These are phyloP conservation scores for Physella acuta DNA, from an alignment of 1,140 invertebrate genomes.

Conservation along the genomic window DNA sequence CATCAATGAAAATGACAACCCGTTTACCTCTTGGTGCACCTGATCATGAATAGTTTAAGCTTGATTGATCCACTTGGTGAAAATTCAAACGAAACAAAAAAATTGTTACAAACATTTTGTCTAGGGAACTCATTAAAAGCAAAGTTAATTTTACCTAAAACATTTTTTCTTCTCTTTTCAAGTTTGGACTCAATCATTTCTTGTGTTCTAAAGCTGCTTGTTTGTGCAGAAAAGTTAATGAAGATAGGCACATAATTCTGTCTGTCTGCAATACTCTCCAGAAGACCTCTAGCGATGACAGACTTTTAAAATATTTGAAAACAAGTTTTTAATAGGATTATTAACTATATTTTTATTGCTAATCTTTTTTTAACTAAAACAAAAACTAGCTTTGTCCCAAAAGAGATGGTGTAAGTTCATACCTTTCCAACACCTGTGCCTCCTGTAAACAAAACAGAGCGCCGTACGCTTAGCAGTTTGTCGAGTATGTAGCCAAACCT, in stretches of 20 bases:
- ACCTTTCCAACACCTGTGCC: slow-evolving; percentile 72
- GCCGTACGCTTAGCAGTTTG: slow-evolving; percentile 70
- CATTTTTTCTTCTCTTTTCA: slow-evolving; percentile 60
- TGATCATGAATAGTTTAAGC: too few relatives aligned
- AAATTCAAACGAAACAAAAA: too few relatives aligned
- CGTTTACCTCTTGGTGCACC: slow-evolving; percentile 56
- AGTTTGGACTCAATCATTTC: slow-evolving; percentile 63
- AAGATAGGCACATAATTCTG: slow-evolving; percentile 72
- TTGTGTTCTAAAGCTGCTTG: slow-evolving; percentile 68
- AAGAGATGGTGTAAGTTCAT: slow-evolving; percentile 9
- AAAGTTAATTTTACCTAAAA: too few relatives aligned
- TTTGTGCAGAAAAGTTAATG: slow-evolving; percentile 87
- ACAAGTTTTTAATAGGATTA: background rate
- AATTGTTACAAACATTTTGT: too few relatives aligned
- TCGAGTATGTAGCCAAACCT: slow-evolving; percentile 69
- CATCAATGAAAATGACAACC: slow-evolving; percentile 61
- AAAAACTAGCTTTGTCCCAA: too few relatives aligned
- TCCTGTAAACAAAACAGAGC: slow-evolving; percentile 65
- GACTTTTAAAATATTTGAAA: slow-evolving; percentile 60
- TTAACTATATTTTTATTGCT: background rate
- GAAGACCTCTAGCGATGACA: slow-evolving; percentile 74
- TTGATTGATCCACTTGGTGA: too few relatives aligned
- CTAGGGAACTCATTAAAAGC: too few relatives aligned
- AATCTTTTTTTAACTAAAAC: background rate
- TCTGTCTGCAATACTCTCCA: slow-evolving; percentile 68